Percentiles rank a stretch among this genome's conserved stretches.
Evolutionary conservation across 2,113 vertebrate species (phyloP).

Genomic region (Dasypus novemcinctus): DNA sequence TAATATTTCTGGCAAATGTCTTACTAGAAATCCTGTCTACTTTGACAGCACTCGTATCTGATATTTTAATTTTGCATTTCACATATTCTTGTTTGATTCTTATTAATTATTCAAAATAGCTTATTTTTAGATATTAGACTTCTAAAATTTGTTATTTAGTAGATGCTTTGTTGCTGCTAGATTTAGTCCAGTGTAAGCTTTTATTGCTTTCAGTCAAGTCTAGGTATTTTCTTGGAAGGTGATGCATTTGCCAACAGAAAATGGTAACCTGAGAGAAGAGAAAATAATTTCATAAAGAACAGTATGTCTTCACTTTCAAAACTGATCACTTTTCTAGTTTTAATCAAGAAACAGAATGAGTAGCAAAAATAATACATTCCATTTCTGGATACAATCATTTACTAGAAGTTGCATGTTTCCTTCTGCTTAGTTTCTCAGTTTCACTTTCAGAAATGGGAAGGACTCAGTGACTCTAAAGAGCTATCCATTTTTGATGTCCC

Average conservation of each 20-base stretch:
- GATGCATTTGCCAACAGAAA: background rate
- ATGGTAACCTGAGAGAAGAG: background rate
- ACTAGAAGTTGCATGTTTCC: background rate
- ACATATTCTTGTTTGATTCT: background rate
- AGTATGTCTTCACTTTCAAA: background rate
- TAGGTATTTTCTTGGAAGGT: background rate
- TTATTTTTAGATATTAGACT: background rate
- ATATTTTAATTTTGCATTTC: background rate
- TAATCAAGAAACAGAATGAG: background rate
- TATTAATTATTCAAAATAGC: background rate
- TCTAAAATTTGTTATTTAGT: background rate
- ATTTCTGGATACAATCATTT: background rate
- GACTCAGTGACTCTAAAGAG: background rate
- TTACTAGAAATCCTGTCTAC: background rate
- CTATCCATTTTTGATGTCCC: background rate
- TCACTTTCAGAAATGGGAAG: background rate
- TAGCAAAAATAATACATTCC: background rate
- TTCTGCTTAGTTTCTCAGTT: background rate
- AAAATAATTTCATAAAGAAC: conserved; percentile 13
- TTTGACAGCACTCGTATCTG: background rate
- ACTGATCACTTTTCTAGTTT: conserved; percentile 2
- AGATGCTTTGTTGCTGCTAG: background rate
- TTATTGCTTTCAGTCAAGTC: background rate
- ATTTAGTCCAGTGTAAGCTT: background rate
- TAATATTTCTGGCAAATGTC: background rate